Base-by-base conservation (phyloP, 2,888 invertebrate genomes). In the Drosophila falleni region DNA sequence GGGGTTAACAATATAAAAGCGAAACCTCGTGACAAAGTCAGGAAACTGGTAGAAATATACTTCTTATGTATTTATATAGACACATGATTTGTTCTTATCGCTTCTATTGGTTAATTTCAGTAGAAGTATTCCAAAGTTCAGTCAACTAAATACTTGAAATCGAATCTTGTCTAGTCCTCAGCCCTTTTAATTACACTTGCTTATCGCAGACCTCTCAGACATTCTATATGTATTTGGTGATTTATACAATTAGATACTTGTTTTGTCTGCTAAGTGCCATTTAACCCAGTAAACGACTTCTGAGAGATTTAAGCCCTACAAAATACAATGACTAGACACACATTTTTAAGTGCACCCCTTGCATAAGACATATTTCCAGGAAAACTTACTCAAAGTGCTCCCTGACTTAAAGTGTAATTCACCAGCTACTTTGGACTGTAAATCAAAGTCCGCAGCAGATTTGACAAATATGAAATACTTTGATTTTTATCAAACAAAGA, bases 151-250 rank as follows among this genome's bases (percentile, higher is more conserved):
- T 42, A 54, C 53, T 67, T 58, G 16, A 19, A 51, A n/a, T 10
- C 2, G 3, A 37, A 29, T 47, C 10, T 66, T 59, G 63, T 54
- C 54, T 51, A 55, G 55, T 67, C 67, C 37, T 46, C 5, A 8
- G 50, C 54, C 58, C 39, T 66, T 67, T 33, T 23, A 8, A n/a
- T 6, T 15, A 44, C 37, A 39, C 42, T 50, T 3, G 23, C 59
- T 68, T 76, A 75, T 72, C 75, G 13, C n/a, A 15, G 0, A 10
- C 26, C 53, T 23, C 31, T 55, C 51, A 59, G 65, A 70, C 55
- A 29, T 58, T 11, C 35, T 10, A 56, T 53, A 46, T 15, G 13
- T 44, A 42, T 35, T 33, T 55, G 5, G 5, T 11, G 23, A 44
- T 44, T 31, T 46, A 23, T 46, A 42, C 19, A 10, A 23, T 19